Base-by-base conservation (phyloP, 1,140 invertebrate genomes). In the Doryteuthis pealeii region DNA sequence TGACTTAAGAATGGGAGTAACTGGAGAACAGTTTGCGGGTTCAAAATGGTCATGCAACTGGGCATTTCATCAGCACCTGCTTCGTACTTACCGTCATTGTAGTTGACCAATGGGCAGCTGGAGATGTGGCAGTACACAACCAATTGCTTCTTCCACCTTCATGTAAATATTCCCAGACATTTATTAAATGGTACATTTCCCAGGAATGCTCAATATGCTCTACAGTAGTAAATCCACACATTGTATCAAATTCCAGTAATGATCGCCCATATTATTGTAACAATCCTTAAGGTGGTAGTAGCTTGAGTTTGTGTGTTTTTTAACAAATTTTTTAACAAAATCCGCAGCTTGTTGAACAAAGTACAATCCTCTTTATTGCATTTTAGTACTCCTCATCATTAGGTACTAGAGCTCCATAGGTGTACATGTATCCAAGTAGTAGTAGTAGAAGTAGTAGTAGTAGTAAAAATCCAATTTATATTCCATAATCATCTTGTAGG, bases 11-110 rank as follows among this genome's bases (percentile, higher is more conserved):
- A n/a, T 22, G 26, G 26, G 54, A 62, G 35, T 40, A 40, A 40
- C 35, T 5, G 54, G 18, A n/a, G 54, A 62, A 62, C 12, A 62
- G 54, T 62, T 62, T 68, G n/a, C 28, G 22, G 58, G 22, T 62
- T 62, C 15, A 62, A 62, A 62, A 26, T 68, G 32, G 32, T 68
- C 66, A 68, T 68, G 66, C 66, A 68, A 68, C 66, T 31, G 28
- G 66, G 58, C 58, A 62, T 62, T 68, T 32, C 28, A 68, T 68
- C 66, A 6, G 66, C 22, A 68, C 66, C 66, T 68, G 28, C 12
- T 33, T 31, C 28, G 32, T 68, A 68, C 66, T 68, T 68, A 68
- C 66, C 66, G 54, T 62, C 54, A 14, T 22, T n/a, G 54, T 15
- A 62, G 54, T 6, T 12, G 54, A 22, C 54, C 54, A 62, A 62